Evolutionary conservation across 2,113 vertebrate genomes (phyloP), one percentile per base, ranked within the genome.

Genomic region (Oreocharis arfaki): DNA sequence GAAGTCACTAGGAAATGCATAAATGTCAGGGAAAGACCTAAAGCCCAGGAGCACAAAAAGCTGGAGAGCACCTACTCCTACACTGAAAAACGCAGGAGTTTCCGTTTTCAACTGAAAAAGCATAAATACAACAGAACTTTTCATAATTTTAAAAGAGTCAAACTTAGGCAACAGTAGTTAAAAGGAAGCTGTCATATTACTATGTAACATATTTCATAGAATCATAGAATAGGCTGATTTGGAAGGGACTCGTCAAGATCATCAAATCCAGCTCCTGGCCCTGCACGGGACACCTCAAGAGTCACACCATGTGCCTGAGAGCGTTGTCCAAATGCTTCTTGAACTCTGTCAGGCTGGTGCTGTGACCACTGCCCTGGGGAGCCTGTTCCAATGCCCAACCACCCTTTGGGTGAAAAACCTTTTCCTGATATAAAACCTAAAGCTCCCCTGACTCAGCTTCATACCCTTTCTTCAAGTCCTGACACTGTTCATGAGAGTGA

Each of bases 381-480:
- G 16, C 16, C n/a, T 22, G 16, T 32, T 63, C 13, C n/a, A 30
- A 4, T 30, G n/a, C 11, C 13, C 33, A 60, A 0, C 0, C 11
- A 37, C 5, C 3, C 21, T 37, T 13, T 41, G 41, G 9, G 6
- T 55, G 28, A 47, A 46, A 5, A 70, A 47, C 3, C 8, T 70
- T 47, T 61, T 30, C 47, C 41, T 30, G 11, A 70, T 55, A 63
- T 8, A 7, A 11, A 63, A 32, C 24, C 41, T 35, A 55, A 37
- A 41, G 4, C n/a, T 47, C 10, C n/a, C 15, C 28, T 55, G n/a
- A 70, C 56, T 61, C 11, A 55, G 65, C 33, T 55, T 55, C 56
- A 41, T 14, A 9, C 20, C 11, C 24, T 79, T 63, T 63, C 47
- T 46, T 55, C 47, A 47, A 16, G n/a, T 79, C 23, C 20, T 47